Percentiles rank a stretch among this genome's conserved stretches.
Conservation (phyloP, 2,888 invertebrate species). For the Lamellibrachia satsuma region DNA sequence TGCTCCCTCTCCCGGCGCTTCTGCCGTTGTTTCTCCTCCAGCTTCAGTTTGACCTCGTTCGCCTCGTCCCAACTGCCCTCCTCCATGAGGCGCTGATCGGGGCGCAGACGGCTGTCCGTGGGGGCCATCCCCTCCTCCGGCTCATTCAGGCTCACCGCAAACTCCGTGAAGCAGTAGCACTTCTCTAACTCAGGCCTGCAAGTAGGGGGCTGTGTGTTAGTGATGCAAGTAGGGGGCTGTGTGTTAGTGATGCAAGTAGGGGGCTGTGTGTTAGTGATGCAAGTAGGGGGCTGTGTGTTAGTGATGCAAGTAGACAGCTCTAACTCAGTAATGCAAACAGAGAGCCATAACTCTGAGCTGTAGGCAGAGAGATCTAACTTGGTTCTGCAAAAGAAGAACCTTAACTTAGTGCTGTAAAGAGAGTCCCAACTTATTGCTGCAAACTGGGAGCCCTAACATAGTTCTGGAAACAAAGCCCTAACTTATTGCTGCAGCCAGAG, state of each 20-base stretch:
- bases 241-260: background rate
- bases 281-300: background rate
- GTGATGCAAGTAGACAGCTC: background rate
- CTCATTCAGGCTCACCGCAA: constrained; percentile 97
- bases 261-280: background rate
- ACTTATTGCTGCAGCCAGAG: background rate
- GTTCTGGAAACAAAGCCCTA: background rate
- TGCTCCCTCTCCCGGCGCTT: constrained; percentile 81
- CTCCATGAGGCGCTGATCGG: constrained; percentile 95
- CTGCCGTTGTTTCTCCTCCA: constrained; percentile 95
- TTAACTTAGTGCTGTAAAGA: too few relatives aligned
- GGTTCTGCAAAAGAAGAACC: too few relatives aligned
- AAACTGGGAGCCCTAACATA: too few relatives aligned
- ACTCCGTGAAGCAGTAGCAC: constrained; percentile 92
- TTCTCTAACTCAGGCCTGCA: constrained; percentile 73
- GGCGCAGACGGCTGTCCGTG: constrained; percentile 89
- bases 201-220: background rate
- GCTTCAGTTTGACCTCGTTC: constrained; percentile 80
- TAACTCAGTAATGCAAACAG: background rate
- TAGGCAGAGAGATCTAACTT: background rate
- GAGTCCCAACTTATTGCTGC: too few relatives aligned
- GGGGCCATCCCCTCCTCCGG: constrained; percentile 90
- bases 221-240: background rate
- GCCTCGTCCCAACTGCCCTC: constrained; percentile 69
- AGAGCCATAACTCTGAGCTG: background rate